Percentiles rank a stretch among this genome's conserved stretches.
Evolutionary conservation across 2,797 vertebrate genomes (phyloP).

Genomic region (Chaenodraco wilsoni): DNA sequence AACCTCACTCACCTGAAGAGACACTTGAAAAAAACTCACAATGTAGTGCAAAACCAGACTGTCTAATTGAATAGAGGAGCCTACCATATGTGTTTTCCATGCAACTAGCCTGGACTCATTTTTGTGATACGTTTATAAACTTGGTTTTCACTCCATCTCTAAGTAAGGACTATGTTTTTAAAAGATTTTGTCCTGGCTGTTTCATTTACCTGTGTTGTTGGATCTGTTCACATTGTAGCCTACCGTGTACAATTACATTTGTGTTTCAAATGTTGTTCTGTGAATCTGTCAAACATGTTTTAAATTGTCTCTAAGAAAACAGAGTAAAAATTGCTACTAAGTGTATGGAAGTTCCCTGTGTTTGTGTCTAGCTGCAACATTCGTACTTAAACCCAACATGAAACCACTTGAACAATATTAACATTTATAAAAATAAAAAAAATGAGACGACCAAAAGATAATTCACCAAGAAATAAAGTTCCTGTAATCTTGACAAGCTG

Average conservation of each 20-base stretch:
- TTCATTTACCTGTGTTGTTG: background rate
- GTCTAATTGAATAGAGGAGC: background rate
- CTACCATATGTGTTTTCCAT: background rate
- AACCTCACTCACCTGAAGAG: slow-evolving; percentile 66
- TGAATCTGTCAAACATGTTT: background rate
- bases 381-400: background rate
- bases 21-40: slow-evolving; percentile 68
- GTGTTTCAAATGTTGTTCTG: slow-evolving; percentile 10
- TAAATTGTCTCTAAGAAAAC: background rate
- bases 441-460: background rate
- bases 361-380: background rate
- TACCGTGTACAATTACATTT: background rate
- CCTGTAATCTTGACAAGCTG: background rate
- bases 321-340: background rate
- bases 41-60: slow-evolving; percentile 4
- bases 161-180: background rate
- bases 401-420: background rate
- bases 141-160: background rate
- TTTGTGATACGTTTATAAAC: background rate
- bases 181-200: background rate
- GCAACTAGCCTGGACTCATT: background rate
- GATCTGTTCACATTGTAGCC: slow-evolving; percentile 7
- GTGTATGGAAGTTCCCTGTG: background rate
- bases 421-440: background rate
- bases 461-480: background rate